Evolutionary conservation across 2,797 vertebrate genomes (phyloP), one percentile per base, ranked within the genome.

Genomic region (Emydoidea blandingii): DNA sequence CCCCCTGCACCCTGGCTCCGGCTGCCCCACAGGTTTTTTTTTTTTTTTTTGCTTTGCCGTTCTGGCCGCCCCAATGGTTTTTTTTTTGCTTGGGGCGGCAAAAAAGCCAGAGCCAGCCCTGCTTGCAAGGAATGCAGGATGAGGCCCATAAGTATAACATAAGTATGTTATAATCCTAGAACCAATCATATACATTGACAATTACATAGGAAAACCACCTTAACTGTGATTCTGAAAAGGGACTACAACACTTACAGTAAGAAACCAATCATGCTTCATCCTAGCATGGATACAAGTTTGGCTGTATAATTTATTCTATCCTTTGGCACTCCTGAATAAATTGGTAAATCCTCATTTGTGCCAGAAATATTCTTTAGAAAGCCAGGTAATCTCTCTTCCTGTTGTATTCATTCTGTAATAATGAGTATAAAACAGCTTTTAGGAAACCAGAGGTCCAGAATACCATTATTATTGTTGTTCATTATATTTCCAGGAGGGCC

Each of bases 101-200:
- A 44, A 44, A 44, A 44, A 44, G 44, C 44, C 44, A 44, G 44
- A 44, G 44, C 44, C 44, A 8, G 44, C 44, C 44, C 44, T 2
- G 0, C 8, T 44, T 47, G 18, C 37, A 82, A 82, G n/a, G 15
- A 31, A 44, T 4, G 29, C 54, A 0, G 2, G 21, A 21, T 49
- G 16, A 88, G 37, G 72, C 2, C 1, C 9, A 88, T 10, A 62
- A 3, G 1, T 47, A 50, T 68, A 37, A 1, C 9, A 88, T 10
- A 62, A 3, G 1, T 47, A 50, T 68, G 44, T 23, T 72, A 37
- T 56, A 72, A 62, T 56, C 12, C 29, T 4, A 23, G 65, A 53
- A n/a, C 16, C 0, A 9, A 1, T n/a, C 86, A 47, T 65, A 37
- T 1, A 5, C 50, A 44, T 78, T 88, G 85, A 19, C 49, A 0